Conservation (phyloP, 2,888 invertebrate species). For the Eilema depressum region DNA sequence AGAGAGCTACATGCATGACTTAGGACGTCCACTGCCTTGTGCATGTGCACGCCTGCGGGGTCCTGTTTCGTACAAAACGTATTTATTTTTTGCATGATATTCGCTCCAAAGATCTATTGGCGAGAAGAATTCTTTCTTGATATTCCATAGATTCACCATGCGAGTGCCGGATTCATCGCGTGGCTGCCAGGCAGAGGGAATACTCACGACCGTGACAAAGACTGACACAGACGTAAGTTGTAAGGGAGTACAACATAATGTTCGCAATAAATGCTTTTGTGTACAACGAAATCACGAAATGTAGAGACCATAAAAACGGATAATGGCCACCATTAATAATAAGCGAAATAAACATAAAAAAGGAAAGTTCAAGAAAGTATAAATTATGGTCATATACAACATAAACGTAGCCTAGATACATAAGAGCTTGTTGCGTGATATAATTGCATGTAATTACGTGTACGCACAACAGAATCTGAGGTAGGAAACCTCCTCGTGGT, state of each 20-base stretch:
- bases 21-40: no score
- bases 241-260: not conserved
- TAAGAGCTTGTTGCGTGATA: not conserved
- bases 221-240: not conserved
- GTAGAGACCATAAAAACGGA: not conserved
- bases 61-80: no score
- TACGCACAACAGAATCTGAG: not conserved
- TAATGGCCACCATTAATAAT: not conserved
- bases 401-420: conserved; percentile 1
- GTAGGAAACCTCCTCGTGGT: not conserved
- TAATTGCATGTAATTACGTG: conserved; percentile 2
- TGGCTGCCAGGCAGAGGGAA: no score
- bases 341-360: conserved; percentile 4
- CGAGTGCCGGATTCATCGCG: no score
- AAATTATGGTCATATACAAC: not conserved
- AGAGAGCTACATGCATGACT: no score
- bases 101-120: no score
- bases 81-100: no score
- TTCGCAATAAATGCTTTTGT: not conserved
- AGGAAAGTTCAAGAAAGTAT: not conserved
- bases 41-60: no score
- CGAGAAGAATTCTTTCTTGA: no score
- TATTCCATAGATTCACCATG: no score
- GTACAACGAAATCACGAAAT: not conserved
- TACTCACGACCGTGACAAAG: no score